Base-by-base conservation (phyloP, 1,140 invertebrate species). In the Eumaeus atala region DNA sequence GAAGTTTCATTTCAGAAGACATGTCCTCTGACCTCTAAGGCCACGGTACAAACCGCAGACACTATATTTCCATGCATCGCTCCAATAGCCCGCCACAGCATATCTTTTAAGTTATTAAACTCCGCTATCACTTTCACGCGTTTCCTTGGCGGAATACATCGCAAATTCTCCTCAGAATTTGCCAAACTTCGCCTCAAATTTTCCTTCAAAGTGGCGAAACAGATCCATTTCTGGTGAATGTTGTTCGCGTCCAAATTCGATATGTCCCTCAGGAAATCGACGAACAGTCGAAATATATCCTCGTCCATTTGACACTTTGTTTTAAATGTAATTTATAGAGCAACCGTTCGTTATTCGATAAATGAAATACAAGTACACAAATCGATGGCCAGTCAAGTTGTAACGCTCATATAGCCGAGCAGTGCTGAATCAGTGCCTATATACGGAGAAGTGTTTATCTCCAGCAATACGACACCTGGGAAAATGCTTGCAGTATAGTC, bases 361-460 rank as follows among this genome's bases (percentile, higher is more conserved):
- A n/a, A n/a, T n/a, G n/a, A 42, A n/a, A 44, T 48, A 49, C 51
- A 34, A 54, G 51, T 44, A 38, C 40, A 34, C 33, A 17, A 44
- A 17, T 21, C n/a, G 42, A 54, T 33, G 21, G 40, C 17, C 14
- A 16, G 38, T 44, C 33, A 38, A 54, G 35, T 54, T 47, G 34
- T 33, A 33, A 9, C 44, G 11, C 12, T 17, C 34, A 17, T 11
- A 6, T 21, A 28, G 38, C 18, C 17, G 48, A 1, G 9, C 28
- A 38, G 53, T 57, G 59, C 68, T 65, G 67, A 74, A 59, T 69
- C 67, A 68, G 62, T 16, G 42, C 17, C 68, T 62, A 50, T 56
- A 50, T 80, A 74, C 70, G 58, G 66, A 59, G 72, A 74, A 78
- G 54, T 70, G 66, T 70, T 66, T 74, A 75, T 74, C 76, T 70